phyloP scores from a whole-genome alignment of 2,797 vertebrate species.

The Scarus forsteni region DNA sequence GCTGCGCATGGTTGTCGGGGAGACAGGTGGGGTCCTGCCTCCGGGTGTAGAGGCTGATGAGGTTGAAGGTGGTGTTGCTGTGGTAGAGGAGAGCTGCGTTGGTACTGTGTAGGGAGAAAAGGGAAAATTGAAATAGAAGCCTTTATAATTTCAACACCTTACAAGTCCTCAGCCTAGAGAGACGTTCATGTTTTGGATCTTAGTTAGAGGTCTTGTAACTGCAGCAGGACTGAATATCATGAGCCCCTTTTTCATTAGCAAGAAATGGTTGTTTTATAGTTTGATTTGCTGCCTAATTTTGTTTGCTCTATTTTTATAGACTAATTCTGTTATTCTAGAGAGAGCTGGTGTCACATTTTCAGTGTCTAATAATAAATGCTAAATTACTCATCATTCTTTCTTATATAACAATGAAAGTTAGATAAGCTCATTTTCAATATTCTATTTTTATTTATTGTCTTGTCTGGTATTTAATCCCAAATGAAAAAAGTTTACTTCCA shows the following conservation, averaged over 20 bases:
- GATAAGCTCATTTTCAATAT: background rate
- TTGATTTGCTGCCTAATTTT: slow-evolving; percentile 4
- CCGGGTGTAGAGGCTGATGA: slow-evolving; percentile 86
- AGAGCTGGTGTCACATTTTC: background rate
- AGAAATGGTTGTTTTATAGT: background rate
- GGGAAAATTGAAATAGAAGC: slow-evolving; percentile 18
- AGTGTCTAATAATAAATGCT: background rate
- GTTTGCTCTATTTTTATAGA: slow-evolving; percentile 1
- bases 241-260: no score
- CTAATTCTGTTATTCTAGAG: background rate
- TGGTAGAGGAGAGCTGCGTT: slow-evolving; percentile 83
- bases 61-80: slow-evolving; percentile 89
- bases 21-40: slow-evolving; percentile 87
- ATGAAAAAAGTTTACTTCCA: no score
- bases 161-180: background rate
- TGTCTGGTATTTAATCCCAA: no score
- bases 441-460: background rate
- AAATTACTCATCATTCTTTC: background rate
- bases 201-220: background rate
- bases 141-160: background rate
- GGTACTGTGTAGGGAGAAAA: slow-evolving; percentile 70
- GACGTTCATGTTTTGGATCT: background rate
- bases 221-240: background rate
- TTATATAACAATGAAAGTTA: no score
- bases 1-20: slow-evolving; percentile 90